A percentile compares a stretch with the other conserved stretches of the same genome.
Conservation (phyloP, 2,888 invertebrate genomes). For the Biston stratarius region DNA sequence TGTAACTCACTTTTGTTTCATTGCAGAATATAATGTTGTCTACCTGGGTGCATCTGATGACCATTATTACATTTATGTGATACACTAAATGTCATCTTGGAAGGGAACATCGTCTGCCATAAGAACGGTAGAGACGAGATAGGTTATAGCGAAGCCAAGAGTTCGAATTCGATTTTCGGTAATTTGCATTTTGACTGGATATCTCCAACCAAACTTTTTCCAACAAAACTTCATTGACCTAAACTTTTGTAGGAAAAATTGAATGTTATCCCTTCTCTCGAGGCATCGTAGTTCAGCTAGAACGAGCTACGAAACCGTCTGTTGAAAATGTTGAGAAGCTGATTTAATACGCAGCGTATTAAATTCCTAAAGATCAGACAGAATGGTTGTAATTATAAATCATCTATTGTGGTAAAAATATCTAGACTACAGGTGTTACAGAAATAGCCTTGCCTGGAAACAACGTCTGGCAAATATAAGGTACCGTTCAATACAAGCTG, state of each 20-base stretch:
- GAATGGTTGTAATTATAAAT: slow-evolving; percentile 21
- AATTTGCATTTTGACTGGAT: slow-evolving; percentile 73
- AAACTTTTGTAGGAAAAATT: slow-evolving; percentile 61
- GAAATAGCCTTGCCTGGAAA: slow-evolving; percentile 65
- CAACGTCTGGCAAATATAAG: slow-evolving; percentile 56
- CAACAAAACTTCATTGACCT: slow-evolving; percentile 63
- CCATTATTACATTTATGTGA: not conserved
- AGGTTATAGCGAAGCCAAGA: slow-evolving; percentile 39
- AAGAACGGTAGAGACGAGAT: not conserved
- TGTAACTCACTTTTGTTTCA: slow-evolving; percentile 33
- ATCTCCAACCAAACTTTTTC: slow-evolving; percentile 71
- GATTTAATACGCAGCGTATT: slow-evolving; percentile 7
- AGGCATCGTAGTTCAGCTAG: slow-evolving; percentile 29
- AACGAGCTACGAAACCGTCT: slow-evolving; percentile 1
- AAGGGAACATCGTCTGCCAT: no score
- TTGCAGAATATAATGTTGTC: slow-evolving; percentile 18
- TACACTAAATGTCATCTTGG: no score
- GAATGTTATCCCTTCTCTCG: slow-evolving; percentile 49
- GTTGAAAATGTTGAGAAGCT: slow-evolving; percentile 5
- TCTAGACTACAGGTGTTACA: slow-evolving; percentile 65
- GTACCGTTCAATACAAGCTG: slow-evolving; percentile 34
- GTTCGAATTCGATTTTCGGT: slow-evolving; percentile 50
- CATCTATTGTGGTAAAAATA: slow-evolving; percentile 66
- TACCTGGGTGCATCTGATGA: slow-evolving; percentile 1
- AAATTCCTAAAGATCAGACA: slow-evolving; percentile 19